phyloP scores from a whole-genome alignment of 2,888 invertebrate genomes.

The Meghimatium bilineatum region DNA sequence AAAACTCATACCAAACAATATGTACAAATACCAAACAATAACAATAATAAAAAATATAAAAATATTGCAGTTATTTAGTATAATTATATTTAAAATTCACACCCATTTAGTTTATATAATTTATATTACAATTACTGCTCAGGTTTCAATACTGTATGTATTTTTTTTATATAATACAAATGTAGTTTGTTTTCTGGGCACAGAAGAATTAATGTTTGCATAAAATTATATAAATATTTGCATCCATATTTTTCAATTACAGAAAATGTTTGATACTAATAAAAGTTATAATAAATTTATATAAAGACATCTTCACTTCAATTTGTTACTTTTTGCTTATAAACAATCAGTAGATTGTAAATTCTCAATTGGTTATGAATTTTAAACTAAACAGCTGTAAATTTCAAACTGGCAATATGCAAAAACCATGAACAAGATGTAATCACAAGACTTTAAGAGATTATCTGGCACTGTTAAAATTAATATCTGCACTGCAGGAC shows the following conservation, averaged over 20 bases:
- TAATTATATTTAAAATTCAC: neutral
- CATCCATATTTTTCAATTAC: neutral
- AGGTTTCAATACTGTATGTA: neutral
- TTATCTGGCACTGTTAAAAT: neutral
- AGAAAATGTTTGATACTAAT: neutral
- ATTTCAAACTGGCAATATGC: neutral
- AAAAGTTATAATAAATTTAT: neutral
- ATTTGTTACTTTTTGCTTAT: too few relatives aligned
- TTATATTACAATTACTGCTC: slow-evolving; percentile 7
- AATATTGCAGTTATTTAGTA: slow-evolving; percentile 13
- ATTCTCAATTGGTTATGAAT: neutral
- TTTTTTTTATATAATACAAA: neutral
- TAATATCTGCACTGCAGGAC: neutral
- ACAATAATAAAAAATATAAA: neutral
- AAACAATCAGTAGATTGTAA: too few relatives aligned
- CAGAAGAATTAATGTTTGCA: neutral
- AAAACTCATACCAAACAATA: too few relatives aligned
- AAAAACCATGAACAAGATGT: neutral
- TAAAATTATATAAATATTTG: slow-evolving; percentile 2
- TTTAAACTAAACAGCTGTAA: neutral
- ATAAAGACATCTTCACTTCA: too few relatives aligned
- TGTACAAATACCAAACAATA: neutral
- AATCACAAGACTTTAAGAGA: neutral
- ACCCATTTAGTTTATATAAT: neutral
- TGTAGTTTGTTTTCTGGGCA: neutral